phyloP scores from a whole-genome alignment of 1,140 invertebrate species.

The Diabrotica virgifera region DNA sequence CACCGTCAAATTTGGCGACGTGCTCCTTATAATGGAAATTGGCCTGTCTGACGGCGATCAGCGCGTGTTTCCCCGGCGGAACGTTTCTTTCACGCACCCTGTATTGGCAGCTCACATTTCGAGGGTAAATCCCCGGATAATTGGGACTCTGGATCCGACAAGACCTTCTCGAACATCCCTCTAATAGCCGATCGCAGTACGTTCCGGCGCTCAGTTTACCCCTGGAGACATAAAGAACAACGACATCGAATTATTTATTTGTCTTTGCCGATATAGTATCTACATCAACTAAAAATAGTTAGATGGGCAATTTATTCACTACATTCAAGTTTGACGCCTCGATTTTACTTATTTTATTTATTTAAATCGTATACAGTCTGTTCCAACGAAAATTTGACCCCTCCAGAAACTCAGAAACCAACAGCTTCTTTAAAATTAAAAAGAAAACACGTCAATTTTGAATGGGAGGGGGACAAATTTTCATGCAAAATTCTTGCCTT shows the following conservation, averaged over 20 bases:
- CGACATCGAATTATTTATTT: neutral
- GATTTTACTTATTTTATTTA: too few species aligned
- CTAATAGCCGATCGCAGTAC: conserved; percentile 70
- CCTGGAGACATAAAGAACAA: conserved; percentile 6
- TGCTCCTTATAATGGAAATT: conserved; percentile 73
- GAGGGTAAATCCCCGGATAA: conserved; percentile 81
- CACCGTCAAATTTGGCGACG: conserved; percentile 71
- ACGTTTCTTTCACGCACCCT: conserved; percentile 48
- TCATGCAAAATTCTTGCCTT: too few species aligned
- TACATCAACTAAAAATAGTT: too few species aligned
- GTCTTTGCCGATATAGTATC: neutral
- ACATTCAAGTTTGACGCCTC: too few species aligned
- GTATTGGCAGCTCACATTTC: conserved; percentile 82
- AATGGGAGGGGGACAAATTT: too few species aligned
- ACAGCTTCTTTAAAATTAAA: too few species aligned
- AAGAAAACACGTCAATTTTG: too few species aligned
- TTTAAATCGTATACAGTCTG: too few species aligned
- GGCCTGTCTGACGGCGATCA: conserved; percentile 70
- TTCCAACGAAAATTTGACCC: too few species aligned
- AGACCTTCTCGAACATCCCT: conserved; percentile 58
- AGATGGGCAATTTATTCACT: too few species aligned
- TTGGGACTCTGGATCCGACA: conserved; percentile 74
- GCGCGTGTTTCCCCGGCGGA: conserved; percentile 68
- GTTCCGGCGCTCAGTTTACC: conserved; percentile 73
- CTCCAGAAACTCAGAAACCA: too few species aligned